Evolutionary conservation across 2,888 invertebrate genomes (phyloP), one percentile per base, ranked within the genome.

Genomic region (Xestia xanthographa): DNA sequence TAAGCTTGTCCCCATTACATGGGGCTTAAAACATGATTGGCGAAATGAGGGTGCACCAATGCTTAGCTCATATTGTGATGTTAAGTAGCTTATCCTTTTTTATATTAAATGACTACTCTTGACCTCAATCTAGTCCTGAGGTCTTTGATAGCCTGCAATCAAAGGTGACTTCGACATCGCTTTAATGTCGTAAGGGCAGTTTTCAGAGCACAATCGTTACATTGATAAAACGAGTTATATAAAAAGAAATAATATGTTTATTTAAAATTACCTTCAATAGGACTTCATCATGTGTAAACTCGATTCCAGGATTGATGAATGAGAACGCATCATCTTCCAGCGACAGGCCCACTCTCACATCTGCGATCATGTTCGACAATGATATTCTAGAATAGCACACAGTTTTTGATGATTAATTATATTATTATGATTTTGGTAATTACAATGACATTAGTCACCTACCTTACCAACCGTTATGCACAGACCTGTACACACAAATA

Each of bases 311-410:
- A 89, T 97, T 97, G 87, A 97, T 95, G 65, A 96, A 96, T 12
- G 97, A 95, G 87, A 96, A 96, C 0, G 97, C 97, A 87, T 97
- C 97, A 68, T 97, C 97, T 70, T 96, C 95, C 67, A 97, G 91
- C 48, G 96, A 92, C 53, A 97, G 90, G 14, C 97, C 97, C n/a
- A 97, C 95, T 87, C 93, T 94, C 34, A 97, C 97, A 89, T 95
- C 95, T 74, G 97, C 97, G 66, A 92, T 95, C 92, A 97, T 96
- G 88, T 97, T 97, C 63, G 95, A 94, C 84, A 97, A 92, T 75
- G 95, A 94, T 91, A 97, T 95, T 86, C 97, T 97, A 93, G 63
- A 84, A 77, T 58, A 26, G 41, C 65, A 81, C 29, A 73, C 56
- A 78, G 50, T 77, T 72, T 65, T 29, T 50, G 41, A 45, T 43